Conservation (phyloP, 2,113 vertebrate genomes). For the Eonycteris spelaea region DNA sequence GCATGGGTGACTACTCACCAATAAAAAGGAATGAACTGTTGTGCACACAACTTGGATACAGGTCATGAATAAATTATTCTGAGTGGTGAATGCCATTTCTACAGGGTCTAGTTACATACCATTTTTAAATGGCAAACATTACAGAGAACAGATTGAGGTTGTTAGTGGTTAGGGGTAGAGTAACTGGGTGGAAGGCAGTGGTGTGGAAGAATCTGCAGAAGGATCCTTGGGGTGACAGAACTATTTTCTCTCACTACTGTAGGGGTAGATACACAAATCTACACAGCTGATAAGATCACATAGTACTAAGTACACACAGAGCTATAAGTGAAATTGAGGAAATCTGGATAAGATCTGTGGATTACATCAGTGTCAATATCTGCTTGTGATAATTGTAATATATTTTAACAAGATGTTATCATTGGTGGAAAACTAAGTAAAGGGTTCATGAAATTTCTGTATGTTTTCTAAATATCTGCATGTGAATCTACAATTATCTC, state of each 20-base stretch:
- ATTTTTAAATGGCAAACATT: background rate
- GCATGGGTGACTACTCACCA: background rate
- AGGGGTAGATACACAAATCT: background rate
- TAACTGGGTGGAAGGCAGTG: background rate
- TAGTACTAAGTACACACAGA: background rate
- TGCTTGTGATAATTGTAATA: background rate
- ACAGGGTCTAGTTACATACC: background rate
- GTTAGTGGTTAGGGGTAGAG: background rate
- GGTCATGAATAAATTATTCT: background rate
- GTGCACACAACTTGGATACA: too few relatives aligned
- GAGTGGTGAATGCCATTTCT: background rate
- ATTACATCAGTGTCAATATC: background rate
- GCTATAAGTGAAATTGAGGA: background rate
- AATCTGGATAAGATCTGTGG: background rate
- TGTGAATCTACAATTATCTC: background rate
- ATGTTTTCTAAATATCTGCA: background rate
- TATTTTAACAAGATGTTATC: background rate
- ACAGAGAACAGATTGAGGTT: background rate
- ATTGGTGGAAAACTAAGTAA: background rate
- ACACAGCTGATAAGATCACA: background rate
- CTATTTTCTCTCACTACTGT: background rate
- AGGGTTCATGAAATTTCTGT: background rate
- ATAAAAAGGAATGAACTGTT: background rate
- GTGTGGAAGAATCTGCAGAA: too few relatives aligned
- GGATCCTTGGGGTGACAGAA: background rate